Evolutionary conservation across 1,140 invertebrate genomes (phyloP), one percentile per base, ranked within the genome.

Genomic region (Scaptomyza montana): DNA sequence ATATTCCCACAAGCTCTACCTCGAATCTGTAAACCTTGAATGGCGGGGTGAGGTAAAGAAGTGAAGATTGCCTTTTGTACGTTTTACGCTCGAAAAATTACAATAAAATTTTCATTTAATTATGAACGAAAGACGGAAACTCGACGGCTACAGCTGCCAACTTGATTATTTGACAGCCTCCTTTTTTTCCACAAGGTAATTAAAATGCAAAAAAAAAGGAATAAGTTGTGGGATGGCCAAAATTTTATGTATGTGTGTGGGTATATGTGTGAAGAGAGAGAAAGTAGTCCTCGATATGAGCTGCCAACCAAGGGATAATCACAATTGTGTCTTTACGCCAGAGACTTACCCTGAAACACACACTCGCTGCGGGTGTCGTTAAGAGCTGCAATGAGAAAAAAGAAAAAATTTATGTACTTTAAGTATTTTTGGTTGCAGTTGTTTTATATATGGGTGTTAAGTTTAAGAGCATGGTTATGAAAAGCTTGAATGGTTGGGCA

Each of bases 81-180:
- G 39, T 5, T 87, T 87, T 50, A 89, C 84, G 84, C 84, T 87
- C 69, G 69, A 84, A 79, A 77, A 79, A 80, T 74, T 84, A 74
- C 63, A 66, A 73, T 36, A 78, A 84, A 77, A 89, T 89, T 87
- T 77, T 84, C 79, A 89, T 87, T 87, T 84, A 89, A 87, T 89
- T 89, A 87, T 87, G 73, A 89, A 80, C 16, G 16, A 81, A 73
- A 59, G 64, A 64, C 41, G 16, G 47, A 47, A 25, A 54, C 43
- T 46, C 2, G 3, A 36, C 21, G 0, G 16, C 13, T 43, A 43
- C 13, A 61, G 45, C 61, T 51, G 49, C 47, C 49, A 51, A 45
- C n/a, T 63, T 53, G 56, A 47, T 59, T 47, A 36, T 47, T 59
- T 61, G 66, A 41, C 28, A 16, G 49, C 36, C 33, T 36, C 7